These are phyloP conservation scores for Micronisus gabar DNA, from an alignment of 2,113 vertebrate species.

Conservation along the genomic window DNA sequence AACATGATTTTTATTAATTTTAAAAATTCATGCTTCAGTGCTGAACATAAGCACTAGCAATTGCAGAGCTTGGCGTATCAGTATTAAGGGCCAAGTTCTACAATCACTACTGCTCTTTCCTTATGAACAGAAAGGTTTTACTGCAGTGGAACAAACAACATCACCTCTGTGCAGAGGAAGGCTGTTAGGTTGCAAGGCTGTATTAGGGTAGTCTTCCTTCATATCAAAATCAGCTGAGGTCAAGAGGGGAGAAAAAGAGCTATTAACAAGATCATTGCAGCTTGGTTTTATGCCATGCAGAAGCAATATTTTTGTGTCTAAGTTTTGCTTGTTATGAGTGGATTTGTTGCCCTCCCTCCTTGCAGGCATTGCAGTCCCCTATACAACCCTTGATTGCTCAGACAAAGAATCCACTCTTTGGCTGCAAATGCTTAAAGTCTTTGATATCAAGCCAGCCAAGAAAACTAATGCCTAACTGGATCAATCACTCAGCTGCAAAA, in stretches of 20 bases:
- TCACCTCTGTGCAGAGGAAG: not conserved
- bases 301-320: not conserved
- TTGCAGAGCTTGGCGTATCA: not conserved
- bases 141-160: not conserved
- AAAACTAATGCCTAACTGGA: conserved; percentile 33
- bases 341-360: not conserved
- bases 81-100: not conserved
- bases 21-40: not conserved
- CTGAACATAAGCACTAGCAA: not conserved
- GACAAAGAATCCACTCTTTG: not conserved
- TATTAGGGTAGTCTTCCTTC: not conserved
- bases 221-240: not conserved
- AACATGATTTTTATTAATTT: not conserved
- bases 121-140: not conserved
- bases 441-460: conserved; percentile 8
- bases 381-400: not conserved
- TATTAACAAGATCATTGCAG: not conserved
- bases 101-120: not conserved
- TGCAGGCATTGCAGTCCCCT: not conserved
- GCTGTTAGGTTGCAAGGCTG: not conserved
- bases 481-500: conserved; percentile 39
- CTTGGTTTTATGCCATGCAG: not conserved
- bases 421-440: not conserved
- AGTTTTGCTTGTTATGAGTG: not conserved
- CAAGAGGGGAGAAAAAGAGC: not conserved